Conservation (phyloP, 2,113 vertebrate species). For the Collichthys lucidus region DNA sequence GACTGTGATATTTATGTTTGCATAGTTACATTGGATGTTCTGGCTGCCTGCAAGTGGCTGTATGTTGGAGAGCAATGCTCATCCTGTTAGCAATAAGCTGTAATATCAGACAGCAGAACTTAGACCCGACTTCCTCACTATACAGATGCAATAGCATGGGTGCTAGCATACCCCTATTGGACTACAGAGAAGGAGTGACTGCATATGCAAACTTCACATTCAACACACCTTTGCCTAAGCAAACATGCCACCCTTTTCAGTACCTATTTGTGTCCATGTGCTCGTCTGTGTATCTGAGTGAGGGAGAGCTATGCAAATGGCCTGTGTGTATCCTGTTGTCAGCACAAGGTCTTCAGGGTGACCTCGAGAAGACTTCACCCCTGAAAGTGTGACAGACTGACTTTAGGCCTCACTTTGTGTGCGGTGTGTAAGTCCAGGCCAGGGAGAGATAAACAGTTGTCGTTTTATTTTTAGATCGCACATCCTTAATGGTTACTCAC, state of each 20-base stretch:
- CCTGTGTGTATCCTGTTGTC: conserved; percentile 50
- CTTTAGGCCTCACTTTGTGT: conserved; percentile 50
- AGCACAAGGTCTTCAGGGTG: conserved; percentile 37
- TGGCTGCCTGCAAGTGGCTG: conserved; percentile 63
- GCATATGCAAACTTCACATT: conserved; percentile 76
- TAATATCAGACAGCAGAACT: conserved; percentile 71
- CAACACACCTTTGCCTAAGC: conserved; percentile 75
- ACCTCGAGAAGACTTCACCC: conserved; percentile 25
- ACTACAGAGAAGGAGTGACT: conserved; percentile 56
- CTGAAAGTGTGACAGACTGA: conserved; percentile 43
- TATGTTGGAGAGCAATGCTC: conserved; percentile 66
- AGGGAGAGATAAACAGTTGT: conserved; percentile 31
- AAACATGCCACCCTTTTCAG: conserved; percentile 63
- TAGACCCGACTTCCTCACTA: conserved; percentile 70
- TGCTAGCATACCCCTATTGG: conserved; percentile 71
- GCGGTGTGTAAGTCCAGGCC: conserved; percentile 46
- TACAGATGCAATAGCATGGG: conserved; percentile 77
- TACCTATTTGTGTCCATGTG: conserved; percentile 15
- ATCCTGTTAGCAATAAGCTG: conserved; percentile 80
- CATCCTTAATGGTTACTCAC: conserved; percentile 61
- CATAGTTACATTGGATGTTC: conserved; percentile 63
- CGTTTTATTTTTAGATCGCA: conserved; percentile 51
- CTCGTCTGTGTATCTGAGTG: conserved; percentile 44
- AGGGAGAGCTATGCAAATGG: conserved; percentile 79
- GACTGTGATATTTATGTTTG: conserved; percentile 73